Evolutionary conservation across 1,140 invertebrate genomes (phyloP), one percentile per base, ranked within the genome.

Genomic region (Formica exsecta): DNA sequence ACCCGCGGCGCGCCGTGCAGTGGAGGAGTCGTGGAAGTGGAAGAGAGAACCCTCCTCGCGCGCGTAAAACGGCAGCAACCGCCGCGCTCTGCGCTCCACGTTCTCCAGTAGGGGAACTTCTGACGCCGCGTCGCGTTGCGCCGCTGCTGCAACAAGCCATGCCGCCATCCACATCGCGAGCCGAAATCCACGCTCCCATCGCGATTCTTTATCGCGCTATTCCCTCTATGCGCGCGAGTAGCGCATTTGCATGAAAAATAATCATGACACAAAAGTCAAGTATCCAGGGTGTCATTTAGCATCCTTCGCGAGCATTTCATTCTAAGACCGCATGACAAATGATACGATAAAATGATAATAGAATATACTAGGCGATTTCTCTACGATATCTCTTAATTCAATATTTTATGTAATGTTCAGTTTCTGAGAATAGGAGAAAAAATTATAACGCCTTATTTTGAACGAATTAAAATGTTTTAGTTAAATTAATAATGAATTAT

Each of bases 31-130:
- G 93, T 94, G 93, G 92, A 94, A 94, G 93, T 93, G 93, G 92
- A 93, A 93, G 90, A 91, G 92, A 93, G 93, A 93, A 92, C 94
- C 93, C 94, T 94, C 92, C 93, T 92, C 92, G 48, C 48, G 48
- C 48, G 48, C 48, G 91, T 87, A 86, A 89, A 90, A 91, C 91
- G 86, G 85, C 85, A 84, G 89, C 91, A 87, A 89, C 80, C 87
- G 87, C 38, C 7, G 38, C 7, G 38, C 36, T 38, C 88, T 87
- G 79, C 91, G 91, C 87, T 86, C 90, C 85, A 85, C 91, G 91
- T 92, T 92, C 91, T 92, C 91, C 91, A 91, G 92, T 92, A 92
- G 91, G 91, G 91, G 92, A 92, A 92, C 89, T 84, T 91, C 86
- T 80, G 87, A 89, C 74, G 61, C 86, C 83, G 85, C 64, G 19